Conservation (phyloP, 2,797 vertebrate genomes). For the Hydrocynus forskahlii region DNA sequence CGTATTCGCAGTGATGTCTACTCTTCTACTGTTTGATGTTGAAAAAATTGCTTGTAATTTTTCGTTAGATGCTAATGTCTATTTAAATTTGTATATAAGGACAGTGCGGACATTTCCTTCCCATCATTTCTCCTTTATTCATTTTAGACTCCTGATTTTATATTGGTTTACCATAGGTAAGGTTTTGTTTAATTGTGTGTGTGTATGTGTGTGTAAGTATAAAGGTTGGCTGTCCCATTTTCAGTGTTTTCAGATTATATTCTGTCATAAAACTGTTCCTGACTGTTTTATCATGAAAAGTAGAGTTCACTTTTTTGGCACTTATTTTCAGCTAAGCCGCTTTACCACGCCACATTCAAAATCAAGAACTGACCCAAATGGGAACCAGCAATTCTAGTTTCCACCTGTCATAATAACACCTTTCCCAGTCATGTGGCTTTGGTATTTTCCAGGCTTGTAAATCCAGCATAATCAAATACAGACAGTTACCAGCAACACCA, state of each 20-base stretch:
- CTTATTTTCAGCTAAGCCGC: too few relatives aligned
- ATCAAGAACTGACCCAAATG: too few relatives aligned
- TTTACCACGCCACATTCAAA: neutral
- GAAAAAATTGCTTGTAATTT: conserved; percentile 65
- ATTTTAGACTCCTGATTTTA: conserved; percentile 63
- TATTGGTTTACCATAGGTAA: conserved; percentile 53
- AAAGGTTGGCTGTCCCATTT: neutral
- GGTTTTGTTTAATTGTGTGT: conserved; percentile 62
- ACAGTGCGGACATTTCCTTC: conserved; percentile 34
- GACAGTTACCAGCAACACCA: too few relatives aligned
- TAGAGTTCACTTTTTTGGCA: too few relatives aligned
- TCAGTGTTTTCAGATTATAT: neutral
- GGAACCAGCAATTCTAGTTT: too few relatives aligned
- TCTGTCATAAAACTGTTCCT: neutral
- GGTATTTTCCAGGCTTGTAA: too few relatives aligned
- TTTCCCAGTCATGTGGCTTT: too few relatives aligned
- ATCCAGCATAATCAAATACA: too few relatives aligned
- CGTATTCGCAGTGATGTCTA: conserved; percentile 38
- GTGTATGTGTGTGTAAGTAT: conserved; percentile 77
- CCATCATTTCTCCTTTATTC: conserved; percentile 66
- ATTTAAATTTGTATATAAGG: conserved; percentile 60
- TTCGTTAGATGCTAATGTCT: conserved; percentile 65
- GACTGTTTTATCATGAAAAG: neutral
- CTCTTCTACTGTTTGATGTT: conserved; percentile 59
- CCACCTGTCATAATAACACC: too few relatives aligned